Evolutionary conservation across 1,140 invertebrate species (phyloP).

Genomic region (Lineus longissimus): DNA sequence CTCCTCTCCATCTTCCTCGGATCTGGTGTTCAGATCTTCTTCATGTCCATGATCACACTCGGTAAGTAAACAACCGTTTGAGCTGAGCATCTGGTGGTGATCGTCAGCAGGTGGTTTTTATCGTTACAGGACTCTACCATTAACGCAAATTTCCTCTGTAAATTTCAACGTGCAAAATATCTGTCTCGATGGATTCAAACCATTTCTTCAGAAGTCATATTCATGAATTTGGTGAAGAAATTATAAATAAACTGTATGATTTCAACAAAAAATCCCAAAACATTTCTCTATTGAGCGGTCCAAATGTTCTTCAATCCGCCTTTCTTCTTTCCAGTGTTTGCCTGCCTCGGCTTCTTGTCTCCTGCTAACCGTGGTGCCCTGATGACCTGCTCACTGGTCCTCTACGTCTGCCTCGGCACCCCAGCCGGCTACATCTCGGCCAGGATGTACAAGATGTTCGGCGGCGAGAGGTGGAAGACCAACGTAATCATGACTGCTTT

Average conservation of each 20-base stretch:
- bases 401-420: constrained; percentile 92
- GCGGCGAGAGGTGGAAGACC: constrained; percentile 96
- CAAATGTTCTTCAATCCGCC: too few relatives aligned
- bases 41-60: constrained; percentile 63
- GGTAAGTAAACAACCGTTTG: constrained; percentile 39
- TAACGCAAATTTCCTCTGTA: too few relatives aligned
- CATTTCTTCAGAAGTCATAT: too few relatives aligned
- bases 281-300: too few relatives aligned
- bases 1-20: constrained; percentile 90
- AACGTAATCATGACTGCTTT: constrained; percentile 95
- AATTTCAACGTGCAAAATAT: too few relatives aligned
- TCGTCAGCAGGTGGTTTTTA: too few relatives aligned
- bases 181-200: too few relatives aligned
- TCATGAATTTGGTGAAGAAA: too few relatives aligned
- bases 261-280: too few relatives aligned
- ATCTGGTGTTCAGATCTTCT: constrained; percentile 85
- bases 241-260: too few relatives aligned
- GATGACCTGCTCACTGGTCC: constrained; percentile 91
- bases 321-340: constrained; percentile 69
- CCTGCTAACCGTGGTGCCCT: constrained; percentile 96
- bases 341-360: constrained; percentile 94
- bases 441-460: constrained; percentile 94
- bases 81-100: too few relatives aligned
- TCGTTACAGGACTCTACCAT: too few relatives aligned
- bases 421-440: constrained; percentile 95